Conservation (phyloP, 1,140 invertebrate genomes). For the Pantala flavescens region DNA sequence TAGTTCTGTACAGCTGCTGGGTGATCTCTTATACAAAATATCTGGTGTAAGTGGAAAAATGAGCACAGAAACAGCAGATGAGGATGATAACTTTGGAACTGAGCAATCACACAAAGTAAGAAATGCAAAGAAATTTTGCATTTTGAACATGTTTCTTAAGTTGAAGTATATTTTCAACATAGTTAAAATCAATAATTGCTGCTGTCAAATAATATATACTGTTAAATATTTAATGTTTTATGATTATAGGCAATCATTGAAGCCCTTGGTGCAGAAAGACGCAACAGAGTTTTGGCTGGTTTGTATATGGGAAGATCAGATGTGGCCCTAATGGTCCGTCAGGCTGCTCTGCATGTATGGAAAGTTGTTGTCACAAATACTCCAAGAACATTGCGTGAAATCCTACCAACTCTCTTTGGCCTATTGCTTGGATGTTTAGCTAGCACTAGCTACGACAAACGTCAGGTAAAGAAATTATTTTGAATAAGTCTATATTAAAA, state of each 20-base stretch:
- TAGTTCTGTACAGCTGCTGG: slow-evolving; percentile 87
- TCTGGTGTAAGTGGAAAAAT: slow-evolving; percentile 97
- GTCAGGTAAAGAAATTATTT: slow-evolving; percentile 48
- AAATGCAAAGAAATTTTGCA: background rate
- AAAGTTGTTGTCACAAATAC: slow-evolving; percentile 95
- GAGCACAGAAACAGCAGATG: slow-evolving; percentile 94
- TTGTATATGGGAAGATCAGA: slow-evolving; percentile 97
- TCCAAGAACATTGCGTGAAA: slow-evolving; percentile 90
- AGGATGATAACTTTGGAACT: slow-evolving; percentile 98
- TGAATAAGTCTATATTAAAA: too few relatives aligned
- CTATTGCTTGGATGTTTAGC: slow-evolving; percentile 86
- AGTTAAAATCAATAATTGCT: background rate
- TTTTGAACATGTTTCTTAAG: background rate
- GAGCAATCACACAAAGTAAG: slow-evolving; percentile 74
- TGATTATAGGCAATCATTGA: slow-evolving; percentile 65
- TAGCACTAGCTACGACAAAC: slow-evolving; percentile 89
- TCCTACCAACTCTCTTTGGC: slow-evolving; percentile 87
- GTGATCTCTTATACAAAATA: slow-evolving; percentile 92
- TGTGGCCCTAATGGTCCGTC: slow-evolving; percentile 90
- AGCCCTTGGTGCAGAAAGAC: slow-evolving; percentile 73
- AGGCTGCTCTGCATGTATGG: slow-evolving; percentile 96
- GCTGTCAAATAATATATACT: background rate
- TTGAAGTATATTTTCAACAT: background rate
- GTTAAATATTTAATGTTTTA: background rate
- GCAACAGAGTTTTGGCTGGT: slow-evolving; percentile 89